phyloP scores from a whole-genome alignment of 2,797 vertebrate species.

The Caiman crocodilus region DNA sequence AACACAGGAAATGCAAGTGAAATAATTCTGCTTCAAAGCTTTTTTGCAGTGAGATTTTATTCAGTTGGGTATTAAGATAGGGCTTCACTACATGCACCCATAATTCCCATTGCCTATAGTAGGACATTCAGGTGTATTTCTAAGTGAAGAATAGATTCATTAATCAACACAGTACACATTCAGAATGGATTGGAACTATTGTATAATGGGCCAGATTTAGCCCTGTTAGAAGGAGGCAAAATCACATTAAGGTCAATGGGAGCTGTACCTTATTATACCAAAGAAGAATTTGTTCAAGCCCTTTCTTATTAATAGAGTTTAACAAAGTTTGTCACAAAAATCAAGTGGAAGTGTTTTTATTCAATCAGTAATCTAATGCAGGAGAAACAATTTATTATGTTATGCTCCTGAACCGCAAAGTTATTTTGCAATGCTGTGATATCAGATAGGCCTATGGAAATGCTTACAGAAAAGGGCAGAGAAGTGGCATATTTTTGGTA shows the following conservation, averaged over 20 bases:
- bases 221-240: not conserved
- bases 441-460: not conserved
- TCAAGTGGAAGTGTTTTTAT: not conserved
- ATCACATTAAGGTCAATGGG: not conserved
- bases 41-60: not conserved
- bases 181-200: not conserved
- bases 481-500: not conserved
- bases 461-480: not conserved
- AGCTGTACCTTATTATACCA: not conserved
- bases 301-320: not conserved
- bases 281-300: not conserved
- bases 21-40: not conserved
- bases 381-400: not conserved
- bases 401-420: not conserved
- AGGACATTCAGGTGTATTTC: not conserved
- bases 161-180: not conserved
- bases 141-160: not conserved
- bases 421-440: not conserved
- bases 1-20: not conserved
- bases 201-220: not conserved
- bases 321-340: not conserved
- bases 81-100: not conserved
- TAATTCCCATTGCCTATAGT: rapidly evolving
- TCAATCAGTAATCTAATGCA: not conserved
- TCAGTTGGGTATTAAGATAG: not conserved